Percentiles rank a stretch among this genome's conserved stretches.
Evolutionary conservation across 2,797 vertebrate species (phyloP).

Genomic region (Cephalopachus bancanus): DNA sequence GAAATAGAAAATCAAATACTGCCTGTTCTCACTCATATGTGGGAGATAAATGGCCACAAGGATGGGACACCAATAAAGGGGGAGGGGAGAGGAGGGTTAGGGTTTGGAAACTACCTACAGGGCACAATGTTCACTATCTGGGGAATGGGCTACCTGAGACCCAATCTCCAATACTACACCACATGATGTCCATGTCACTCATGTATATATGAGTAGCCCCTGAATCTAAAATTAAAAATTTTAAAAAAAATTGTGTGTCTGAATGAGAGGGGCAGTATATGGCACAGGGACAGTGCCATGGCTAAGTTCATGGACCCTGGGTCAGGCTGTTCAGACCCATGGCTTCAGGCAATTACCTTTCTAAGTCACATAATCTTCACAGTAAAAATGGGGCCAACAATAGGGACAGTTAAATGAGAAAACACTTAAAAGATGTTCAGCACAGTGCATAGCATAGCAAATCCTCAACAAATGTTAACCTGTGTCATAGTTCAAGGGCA

Average conservation of each 20-base stretch:
- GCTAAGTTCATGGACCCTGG: not conserved
- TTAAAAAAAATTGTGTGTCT: not conserved
- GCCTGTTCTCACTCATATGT: too few species aligned
- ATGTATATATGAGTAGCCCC: too few species aligned
- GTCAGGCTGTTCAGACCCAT: not conserved
- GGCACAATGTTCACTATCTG: too few species aligned
- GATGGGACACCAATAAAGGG: too few species aligned
- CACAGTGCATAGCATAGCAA: not conserved
- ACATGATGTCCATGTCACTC: too few species aligned
- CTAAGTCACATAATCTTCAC: not conserved
- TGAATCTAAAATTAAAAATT: too few species aligned
- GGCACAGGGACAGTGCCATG: not conserved
- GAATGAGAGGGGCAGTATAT: not conserved
- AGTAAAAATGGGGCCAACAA: not conserved
- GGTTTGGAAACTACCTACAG: too few species aligned
- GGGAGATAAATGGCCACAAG: too few species aligned
- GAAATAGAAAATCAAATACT: too few species aligned
- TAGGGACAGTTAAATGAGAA: slow-evolving; percentile 41
- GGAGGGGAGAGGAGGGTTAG: too few species aligned
- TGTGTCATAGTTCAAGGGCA: not conserved
- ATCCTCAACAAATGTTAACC: not conserved
- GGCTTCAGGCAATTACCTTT: not conserved
- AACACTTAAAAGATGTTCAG: slow-evolving; percentile 10
- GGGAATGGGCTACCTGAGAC: too few species aligned
- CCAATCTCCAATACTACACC: too few species aligned